phyloP scores from a whole-genome alignment of 2,888 invertebrate genomes.

The Archaeoteleia sp. region DNA sequence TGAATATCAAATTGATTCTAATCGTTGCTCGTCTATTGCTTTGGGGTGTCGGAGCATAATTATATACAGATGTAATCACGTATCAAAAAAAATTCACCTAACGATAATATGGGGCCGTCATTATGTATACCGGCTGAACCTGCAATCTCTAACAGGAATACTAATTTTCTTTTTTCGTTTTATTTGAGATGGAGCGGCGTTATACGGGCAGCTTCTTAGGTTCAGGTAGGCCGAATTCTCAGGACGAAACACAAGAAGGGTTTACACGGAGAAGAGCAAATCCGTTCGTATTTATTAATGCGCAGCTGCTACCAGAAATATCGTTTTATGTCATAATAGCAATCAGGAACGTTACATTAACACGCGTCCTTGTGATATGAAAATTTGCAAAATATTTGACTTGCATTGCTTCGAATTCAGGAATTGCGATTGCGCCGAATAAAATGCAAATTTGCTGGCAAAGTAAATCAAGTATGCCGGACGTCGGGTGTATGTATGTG shows the following conservation, averaged over 20 bases:
- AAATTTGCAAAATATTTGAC: no score
- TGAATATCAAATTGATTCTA: constrained; percentile 53
- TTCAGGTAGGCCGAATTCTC: constrained; percentile 27
- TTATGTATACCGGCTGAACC: constrained; percentile 27
- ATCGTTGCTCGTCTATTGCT: constrained; percentile 40
- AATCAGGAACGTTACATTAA: constrained; percentile 22
- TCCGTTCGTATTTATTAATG: constrained; percentile 25
- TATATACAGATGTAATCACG: constrained; percentile 37
- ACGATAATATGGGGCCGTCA: constrained; percentile 29
- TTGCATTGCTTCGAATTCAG: no score
- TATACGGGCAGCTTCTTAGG: constrained; percentile 23
- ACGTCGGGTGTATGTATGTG: no score
- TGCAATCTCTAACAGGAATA: constrained; percentile 44
- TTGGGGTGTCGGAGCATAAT: constrained; percentile 38
- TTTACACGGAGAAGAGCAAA: constrained; percentile 10
- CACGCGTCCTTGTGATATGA: constrained; percentile 3
- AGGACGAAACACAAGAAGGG: constrained; percentile 21
- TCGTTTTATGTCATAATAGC: constrained; percentile 31
- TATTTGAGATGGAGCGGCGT: constrained; percentile 2
- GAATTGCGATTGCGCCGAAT: no score
- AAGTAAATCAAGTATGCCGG: constrained; percentile 50
- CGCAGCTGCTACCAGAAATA: constrained; percentile 18
- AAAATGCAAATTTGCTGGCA: constrained; percentile 7
- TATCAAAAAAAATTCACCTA: constrained; percentile 21
- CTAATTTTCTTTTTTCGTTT: constrained; percentile 5